Conservation (phyloP, 2,113 vertebrate genomes). For the Coturnix japonica region DNA sequence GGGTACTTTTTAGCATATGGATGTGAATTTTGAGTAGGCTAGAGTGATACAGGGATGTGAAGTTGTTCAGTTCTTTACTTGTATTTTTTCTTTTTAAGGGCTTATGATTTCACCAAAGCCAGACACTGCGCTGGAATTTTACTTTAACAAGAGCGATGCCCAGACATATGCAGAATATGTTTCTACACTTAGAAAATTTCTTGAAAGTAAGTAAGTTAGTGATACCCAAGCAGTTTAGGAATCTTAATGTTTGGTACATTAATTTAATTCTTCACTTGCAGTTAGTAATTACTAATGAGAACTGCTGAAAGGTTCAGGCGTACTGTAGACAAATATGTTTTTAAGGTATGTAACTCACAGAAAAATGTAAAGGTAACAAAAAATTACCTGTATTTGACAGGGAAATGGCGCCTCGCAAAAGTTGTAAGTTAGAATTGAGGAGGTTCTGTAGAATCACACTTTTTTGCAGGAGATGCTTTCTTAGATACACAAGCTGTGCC, state of each 20-base stretch:
- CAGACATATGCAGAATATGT: slow-evolving; percentile 79
- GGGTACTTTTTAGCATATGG: neutral
- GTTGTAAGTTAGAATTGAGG: neutral
- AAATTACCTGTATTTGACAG: neutral
- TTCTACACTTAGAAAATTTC: slow-evolving; percentile 81
- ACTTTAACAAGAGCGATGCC: slow-evolving; percentile 79
- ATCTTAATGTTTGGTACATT: neutral
- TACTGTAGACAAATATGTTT: neutral
- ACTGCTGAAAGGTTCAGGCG: neutral
- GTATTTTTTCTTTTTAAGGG: slow-evolving; percentile 77
- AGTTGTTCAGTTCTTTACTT: slow-evolving; percentile 24
- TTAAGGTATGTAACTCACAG: neutral
- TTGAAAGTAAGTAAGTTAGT: slow-evolving; percentile 82
- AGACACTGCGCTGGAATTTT: slow-evolving; percentile 83
- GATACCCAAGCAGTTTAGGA: neutral
- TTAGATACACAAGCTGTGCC: neutral
- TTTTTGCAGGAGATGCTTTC: neutral
- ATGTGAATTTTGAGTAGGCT: neutral
- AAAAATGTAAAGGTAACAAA: neutral
- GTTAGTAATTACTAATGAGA: neutral
- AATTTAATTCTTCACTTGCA: neutral
- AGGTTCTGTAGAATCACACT: neutral
- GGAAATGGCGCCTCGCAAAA: neutral
- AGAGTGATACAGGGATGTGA: neutral
- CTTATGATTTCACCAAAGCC: slow-evolving; percentile 91